Base-by-base conservation (phyloP, 2,888 invertebrate species). In the Melanchra persicariae region DNA sequence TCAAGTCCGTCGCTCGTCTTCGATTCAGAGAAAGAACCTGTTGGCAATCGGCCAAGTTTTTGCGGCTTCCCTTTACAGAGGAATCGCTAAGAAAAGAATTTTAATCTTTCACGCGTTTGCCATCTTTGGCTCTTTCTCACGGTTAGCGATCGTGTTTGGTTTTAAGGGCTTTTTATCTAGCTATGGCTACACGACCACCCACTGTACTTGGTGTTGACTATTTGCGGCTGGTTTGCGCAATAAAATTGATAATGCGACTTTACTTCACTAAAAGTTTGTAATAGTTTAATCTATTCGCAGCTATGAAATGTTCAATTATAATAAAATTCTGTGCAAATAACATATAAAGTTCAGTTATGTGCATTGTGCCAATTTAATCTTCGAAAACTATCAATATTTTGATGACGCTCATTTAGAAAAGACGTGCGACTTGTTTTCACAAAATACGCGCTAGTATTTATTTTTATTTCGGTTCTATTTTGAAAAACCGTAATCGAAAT, bases 31-130 rank as follows among this genome's bases (percentile, higher is more conserved):
- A 90, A 89, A 89, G 88, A 92, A 93, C 93, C 90, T 90, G 92
- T 91, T 93, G 93, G 93, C 87, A 78, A 67, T 66, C 60, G 45
- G 88, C 92, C 92, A 92, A 87, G 88, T 91, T 92, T 91, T 91
- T 92, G 90, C 87, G 83, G 82, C 82, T 82, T 79, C 84, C 86
- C 84, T 89, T 87, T 89, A 89, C 82, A 87, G 84, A 78, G 83
- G 87, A 87, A 90, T 88, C 87, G 89, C 83, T 87, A 85, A 84
- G 85, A 90, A 91, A 90, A 90, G 87, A 92, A 92, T 93, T 91
- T 91, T 90, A 91, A 92, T 91, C 88, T 86, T 84, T 87, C 83
- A 79, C 82, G 75, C 71, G 81, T 82, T 84, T 77, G 81, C 82
- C 85, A 82, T 86, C 73, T 84, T 76, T 74, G 83, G 80, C 30